These are phyloP conservation scores for Drosophila eugracilis DNA, from an alignment of 1,140 invertebrate genomes.

Conservation along the genomic window DNA sequence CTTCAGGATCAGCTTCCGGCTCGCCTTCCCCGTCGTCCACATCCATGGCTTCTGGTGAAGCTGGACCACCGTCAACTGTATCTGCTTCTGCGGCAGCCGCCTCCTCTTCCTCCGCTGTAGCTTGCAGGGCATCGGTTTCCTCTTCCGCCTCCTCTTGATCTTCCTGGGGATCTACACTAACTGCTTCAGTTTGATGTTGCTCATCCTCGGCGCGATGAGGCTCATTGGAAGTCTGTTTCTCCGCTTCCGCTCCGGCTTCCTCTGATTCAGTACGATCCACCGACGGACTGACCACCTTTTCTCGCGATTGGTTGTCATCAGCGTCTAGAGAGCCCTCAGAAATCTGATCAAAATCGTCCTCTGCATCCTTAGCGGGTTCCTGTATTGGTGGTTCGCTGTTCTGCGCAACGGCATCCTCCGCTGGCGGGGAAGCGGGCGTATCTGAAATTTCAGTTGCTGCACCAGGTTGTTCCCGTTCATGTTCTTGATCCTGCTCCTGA, in stretches of 20 bases:
- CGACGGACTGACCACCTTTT: constrained; percentile 31
- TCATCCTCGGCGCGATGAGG: constrained; percentile 23
- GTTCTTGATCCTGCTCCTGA: constrained; percentile 6
- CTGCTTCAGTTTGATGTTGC: constrained; percentile 30
- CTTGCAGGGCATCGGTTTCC: constrained; percentile 62
- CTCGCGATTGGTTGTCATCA: constrained; percentile 69
- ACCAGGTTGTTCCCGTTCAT: constrained; percentile 10
- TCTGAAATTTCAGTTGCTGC: constrained; percentile 36
- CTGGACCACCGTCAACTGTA: constrained; percentile 83
- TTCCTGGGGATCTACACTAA: constrained; percentile 43
- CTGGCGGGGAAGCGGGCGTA: constrained; percentile 59
- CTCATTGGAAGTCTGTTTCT: constrained; percentile 17
- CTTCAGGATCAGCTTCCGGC: constrained; percentile 27
- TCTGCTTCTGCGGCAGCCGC: constrained; percentile 51
- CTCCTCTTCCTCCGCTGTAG: constrained; percentile 54
- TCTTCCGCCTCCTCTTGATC: constrained; percentile 49
- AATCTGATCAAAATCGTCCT: constrained; percentile 79
- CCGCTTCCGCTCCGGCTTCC: constrained; percentile 38
- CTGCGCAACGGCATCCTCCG: constrained; percentile 45
- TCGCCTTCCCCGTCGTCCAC: constrained; percentile 68
- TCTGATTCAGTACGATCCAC: constrained; percentile 18
- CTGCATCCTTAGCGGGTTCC: constrained; percentile 21
- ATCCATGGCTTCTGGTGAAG: constrained; percentile 76
- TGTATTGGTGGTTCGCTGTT: neutral
- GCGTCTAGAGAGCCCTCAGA: constrained; percentile 76